These are phyloP conservation scores for Glossosoma conforme DNA, from an alignment of 1,140 invertebrate species.

Conservation along the genomic window DNA sequence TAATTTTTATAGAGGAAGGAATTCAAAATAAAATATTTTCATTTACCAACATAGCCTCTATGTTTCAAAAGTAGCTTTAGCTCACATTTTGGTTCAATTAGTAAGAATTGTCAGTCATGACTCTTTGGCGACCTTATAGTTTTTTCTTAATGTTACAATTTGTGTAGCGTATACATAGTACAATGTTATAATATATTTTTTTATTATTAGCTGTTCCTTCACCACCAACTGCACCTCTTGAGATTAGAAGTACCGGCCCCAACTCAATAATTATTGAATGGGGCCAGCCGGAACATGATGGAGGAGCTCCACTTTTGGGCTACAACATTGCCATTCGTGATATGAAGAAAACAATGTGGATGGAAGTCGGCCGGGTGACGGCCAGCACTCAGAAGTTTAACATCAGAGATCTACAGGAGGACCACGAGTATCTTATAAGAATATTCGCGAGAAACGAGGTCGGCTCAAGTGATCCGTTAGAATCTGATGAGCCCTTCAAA, in stretches of 20 bases:
- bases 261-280: conserved; percentile 86
- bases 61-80: too few relatives aligned
- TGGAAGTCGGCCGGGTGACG: conserved; percentile 84
- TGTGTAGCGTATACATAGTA: too few relatives aligned
- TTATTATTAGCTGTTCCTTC: conserved; percentile 72
- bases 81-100: too few relatives aligned
- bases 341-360: conserved; percentile 90
- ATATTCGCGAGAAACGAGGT: conserved; percentile 94
- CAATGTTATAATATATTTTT: too few relatives aligned
- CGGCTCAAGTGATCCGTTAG: conserved; percentile 88
- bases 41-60: too few relatives aligned
- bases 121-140: too few relatives aligned
- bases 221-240: conserved; percentile 82
- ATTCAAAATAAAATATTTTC: too few relatives aligned
- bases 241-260: conserved; percentile 74
- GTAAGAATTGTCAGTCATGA: too few relatives aligned
- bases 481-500: conserved; percentile 88
- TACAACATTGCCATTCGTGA: conserved; percentile 94
- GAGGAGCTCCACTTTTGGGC: conserved; percentile 82
- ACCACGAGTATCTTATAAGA: conserved; percentile 83
- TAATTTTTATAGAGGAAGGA: too few relatives aligned
- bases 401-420: conserved; percentile 82
- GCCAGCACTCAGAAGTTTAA: conserved; percentile 78
- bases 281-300: conserved; percentile 90
- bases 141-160: too few relatives aligned